Conservation (phyloP, 2,113 vertebrate species). For the Seriola dumerili region DNA sequence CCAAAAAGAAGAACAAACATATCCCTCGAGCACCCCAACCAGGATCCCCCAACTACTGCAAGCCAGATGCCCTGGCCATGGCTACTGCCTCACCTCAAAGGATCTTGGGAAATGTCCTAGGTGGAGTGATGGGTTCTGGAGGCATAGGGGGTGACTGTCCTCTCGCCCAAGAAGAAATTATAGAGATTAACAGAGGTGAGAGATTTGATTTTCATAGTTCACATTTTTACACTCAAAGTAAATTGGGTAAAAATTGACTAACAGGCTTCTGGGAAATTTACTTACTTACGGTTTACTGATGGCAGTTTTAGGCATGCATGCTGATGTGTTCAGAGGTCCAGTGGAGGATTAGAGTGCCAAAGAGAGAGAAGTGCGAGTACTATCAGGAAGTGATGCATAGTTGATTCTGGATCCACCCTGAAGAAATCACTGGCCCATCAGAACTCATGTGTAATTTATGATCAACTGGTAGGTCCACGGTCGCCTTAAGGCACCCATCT, state of each 20-base stretch:
- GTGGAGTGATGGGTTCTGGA: constrained; percentile 82
- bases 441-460: constrained; percentile 78
- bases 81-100: constrained; percentile 88
- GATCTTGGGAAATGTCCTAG: constrained; percentile 87
- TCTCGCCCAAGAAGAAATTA: constrained; percentile 94
- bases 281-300: neutral
- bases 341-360: constrained; percentile 11
- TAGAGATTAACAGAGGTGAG: constrained; percentile 93
- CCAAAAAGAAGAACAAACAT: constrained; percentile 98
- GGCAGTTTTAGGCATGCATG: neutral
- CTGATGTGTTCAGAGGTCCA: neutral
- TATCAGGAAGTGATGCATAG: constrained; percentile 51
- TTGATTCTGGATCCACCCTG: constrained; percentile 54
- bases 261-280: neutral
- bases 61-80: constrained; percentile 89
- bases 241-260: neutral
- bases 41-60: constrained; percentile 94
- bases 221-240: constrained; percentile 7
- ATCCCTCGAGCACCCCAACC: constrained; percentile 93
- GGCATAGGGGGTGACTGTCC: constrained; percentile 89
- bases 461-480: constrained; percentile 72
- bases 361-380: constrained; percentile 21
- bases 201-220: constrained; percentile 15
- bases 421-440: constrained; percentile 70
- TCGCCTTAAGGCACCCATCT: constrained; percentile 77